A percentile compares a stretch with the other conserved stretches of the same genome.
phyloP scores from a whole-genome alignment of 30 jellyfish, hydroid and myxozoan genomes.

The Pseudorhiza aurosa region DNA sequence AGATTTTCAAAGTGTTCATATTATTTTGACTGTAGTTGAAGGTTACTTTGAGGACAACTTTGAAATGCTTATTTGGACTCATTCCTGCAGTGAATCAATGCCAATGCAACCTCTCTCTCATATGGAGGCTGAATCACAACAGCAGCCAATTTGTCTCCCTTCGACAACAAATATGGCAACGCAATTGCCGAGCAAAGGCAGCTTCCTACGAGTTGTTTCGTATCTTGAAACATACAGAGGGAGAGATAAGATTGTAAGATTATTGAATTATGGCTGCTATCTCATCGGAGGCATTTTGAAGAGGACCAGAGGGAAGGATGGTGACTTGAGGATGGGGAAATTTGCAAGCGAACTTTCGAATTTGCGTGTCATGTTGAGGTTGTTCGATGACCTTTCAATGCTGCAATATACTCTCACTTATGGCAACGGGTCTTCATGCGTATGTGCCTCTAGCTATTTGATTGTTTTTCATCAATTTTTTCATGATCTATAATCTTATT shows the following conservation, averaged over 20 bases:
- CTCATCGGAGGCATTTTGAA: constrained; percentile 23
- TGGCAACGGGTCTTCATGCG: constrained; percentile 42
- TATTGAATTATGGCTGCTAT: constrained; percentile 25
- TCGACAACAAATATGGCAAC: constrained; percentile 7
- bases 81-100: too few species aligned
- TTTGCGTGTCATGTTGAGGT: constrained; percentile 59
- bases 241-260: constrained; percentile 53
- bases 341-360: constrained; percentile 52
- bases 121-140: too few species aligned
- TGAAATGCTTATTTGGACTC: too few species aligned
- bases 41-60: too few species aligned
- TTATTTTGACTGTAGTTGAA: too few species aligned
- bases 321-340: neutral
- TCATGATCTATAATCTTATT: too few species aligned
- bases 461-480: neutral
- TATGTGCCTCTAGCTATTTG: neutral
- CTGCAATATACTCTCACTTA: constrained; percentile 31
- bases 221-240: constrained; percentile 73
- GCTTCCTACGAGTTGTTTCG: neutral
- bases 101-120: too few species aligned
- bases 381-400: constrained; percentile 72
- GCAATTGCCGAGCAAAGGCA: neutral
- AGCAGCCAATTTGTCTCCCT: neutral
- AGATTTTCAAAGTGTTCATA: too few species aligned
- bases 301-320: neutral